These are phyloP conservation scores for Adela reaumurella DNA, from an alignment of 2,888 invertebrate species.

Conservation along the genomic window DNA sequence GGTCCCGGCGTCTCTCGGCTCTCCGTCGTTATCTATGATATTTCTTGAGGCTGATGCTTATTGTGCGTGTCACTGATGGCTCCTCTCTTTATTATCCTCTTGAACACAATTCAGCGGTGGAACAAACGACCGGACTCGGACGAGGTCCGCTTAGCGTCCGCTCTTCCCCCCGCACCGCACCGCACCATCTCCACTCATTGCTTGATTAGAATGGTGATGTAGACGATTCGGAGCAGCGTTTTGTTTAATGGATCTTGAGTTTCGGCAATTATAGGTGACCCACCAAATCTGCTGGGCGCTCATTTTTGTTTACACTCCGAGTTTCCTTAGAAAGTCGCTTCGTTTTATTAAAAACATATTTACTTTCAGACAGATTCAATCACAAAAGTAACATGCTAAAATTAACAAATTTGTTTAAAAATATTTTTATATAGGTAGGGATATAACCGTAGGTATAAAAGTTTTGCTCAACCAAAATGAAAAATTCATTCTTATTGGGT, in stretches of 20 bases:
- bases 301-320: too few relatives aligned
- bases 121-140: conserved; percentile 52
- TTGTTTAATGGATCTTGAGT: background rate
- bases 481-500: too few relatives aligned
- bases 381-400: too few relatives aligned
- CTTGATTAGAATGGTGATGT: background rate
- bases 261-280: too few relatives aligned
- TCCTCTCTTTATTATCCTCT: conserved; percentile 56
- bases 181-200: conserved; percentile 31
- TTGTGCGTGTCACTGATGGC: conserved; percentile 58
- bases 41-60: conserved; percentile 57
- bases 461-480: too few relatives aligned
- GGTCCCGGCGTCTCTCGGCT: conserved; percentile 39
- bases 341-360: too few relatives aligned
- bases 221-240: background rate
- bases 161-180: conserved; percentile 17
- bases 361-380: too few relatives aligned
- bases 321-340: too few relatives aligned
- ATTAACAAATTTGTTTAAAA: too few relatives aligned
- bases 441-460: too few relatives aligned
- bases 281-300: too few relatives aligned
- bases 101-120: conserved; percentile 54
- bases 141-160: conserved; percentile 47
- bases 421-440: too few relatives aligned
- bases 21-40: conserved; percentile 53